Base-by-base conservation (phyloP, 1,140 invertebrate genomes). In the Nasonia vitripennis region DNA sequence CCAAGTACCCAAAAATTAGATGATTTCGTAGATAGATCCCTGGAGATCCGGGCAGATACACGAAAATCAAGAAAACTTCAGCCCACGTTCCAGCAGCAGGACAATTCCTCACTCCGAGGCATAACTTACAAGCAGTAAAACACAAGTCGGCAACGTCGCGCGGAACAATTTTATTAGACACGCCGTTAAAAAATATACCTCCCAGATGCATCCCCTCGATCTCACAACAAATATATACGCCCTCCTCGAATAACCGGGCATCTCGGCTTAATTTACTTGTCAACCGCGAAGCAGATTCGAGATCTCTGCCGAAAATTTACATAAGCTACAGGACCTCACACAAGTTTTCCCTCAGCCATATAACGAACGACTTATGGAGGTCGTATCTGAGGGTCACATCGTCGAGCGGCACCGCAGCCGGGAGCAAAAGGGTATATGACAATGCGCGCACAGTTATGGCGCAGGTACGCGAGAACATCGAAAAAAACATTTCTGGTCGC, bases 181-280 rank as follows among this genome's bases (percentile, higher is more conserved):
- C 7, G 67, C 23, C 83, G 31, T 71, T 68, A 55, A 71, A 84
- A 78, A 71, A 82, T 55, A 37, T 12, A n/a, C 23, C n/a, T 48
- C 23, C 67, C 78, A 48, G 34, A 78, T 12, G 23, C 41, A 55
- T 23, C 27, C n/a, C 11, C 31, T 12, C 20, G 23, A 55, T 11
- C 70, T 5, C 31, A n/a, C 74, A 17, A 37, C 74, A 77, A 77
- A 77, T 45, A 45, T 23, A 41, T 20, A 73, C 11, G 27, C 41
- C 41, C 78, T 48, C n/a, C 34, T 31, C 20, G 14, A 37, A 37
- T 37, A 34, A 14, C n/a, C n/a, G 23, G 12, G 10, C 48, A 67
- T 45, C 27, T 3, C 45, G 62, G 68, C 68, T 62, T 84, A 79
- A 84, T 84, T 84, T 55, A 79, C 78, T 84, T 67, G 83, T 79